These are phyloP conservation scores for Brachionus manjavacas DNA, from an alignment of 1,140 invertebrate genomes.

Conservation along the genomic window DNA sequence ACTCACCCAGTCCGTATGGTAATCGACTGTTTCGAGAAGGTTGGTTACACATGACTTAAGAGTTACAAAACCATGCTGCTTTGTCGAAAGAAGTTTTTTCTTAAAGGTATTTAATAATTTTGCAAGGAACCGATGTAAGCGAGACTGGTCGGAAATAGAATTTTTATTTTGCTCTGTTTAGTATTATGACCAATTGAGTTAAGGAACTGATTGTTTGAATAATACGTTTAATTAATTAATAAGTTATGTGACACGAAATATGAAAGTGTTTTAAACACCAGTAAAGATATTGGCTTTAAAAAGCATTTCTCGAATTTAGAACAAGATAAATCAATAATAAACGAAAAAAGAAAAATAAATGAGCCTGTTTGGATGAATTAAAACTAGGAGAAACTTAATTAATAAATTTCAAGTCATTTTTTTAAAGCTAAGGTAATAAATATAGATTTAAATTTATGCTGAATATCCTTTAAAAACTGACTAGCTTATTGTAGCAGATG, in stretches of 20 bases:
- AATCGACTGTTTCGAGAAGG: too few species aligned
- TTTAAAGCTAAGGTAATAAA: background rate
- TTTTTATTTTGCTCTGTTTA: background rate
- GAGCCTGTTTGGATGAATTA: background rate
- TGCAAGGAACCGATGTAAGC: too few species aligned
- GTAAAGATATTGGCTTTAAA: background rate
- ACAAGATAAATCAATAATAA: background rate
- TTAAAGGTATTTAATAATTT: too few species aligned
- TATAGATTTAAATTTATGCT: background rate
- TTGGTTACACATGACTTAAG: too few species aligned
- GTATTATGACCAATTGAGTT: background rate
- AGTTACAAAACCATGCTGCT: too few species aligned
- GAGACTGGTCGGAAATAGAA: too few species aligned
- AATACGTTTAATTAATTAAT: background rate
- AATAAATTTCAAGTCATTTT: background rate
- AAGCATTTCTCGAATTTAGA: background rate
- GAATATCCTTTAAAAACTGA: background rate
- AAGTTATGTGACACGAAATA: background rate
- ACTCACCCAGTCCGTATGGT: too few species aligned
- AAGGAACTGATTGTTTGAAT: background rate
- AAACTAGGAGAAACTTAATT: background rate
- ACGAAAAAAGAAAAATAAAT: background rate
- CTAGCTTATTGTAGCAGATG: background rate
- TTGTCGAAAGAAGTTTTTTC: too few species aligned
- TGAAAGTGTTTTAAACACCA: background rate